phyloP scores from a whole-genome alignment of 2,113 vertebrate genomes.

The Odontophorus gujanensis region DNA sequence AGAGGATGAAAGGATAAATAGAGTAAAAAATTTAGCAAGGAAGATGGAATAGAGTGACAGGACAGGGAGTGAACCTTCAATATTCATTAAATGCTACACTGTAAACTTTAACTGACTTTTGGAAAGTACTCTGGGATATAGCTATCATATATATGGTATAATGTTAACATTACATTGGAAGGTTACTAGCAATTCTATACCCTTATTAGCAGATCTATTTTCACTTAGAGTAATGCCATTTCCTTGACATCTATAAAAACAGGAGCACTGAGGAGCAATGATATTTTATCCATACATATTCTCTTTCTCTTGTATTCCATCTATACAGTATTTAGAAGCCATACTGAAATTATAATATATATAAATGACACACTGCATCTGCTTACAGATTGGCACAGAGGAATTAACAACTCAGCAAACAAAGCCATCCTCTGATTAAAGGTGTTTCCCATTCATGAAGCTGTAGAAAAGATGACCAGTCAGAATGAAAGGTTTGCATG shows the following conservation, averaged over 20 bases:
- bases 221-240: background rate
- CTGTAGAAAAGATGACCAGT: background rate
- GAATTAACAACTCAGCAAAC: background rate
- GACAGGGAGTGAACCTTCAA: background rate
- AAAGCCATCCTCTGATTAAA: background rate
- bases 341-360: background rate
- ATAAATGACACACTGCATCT: background rate
- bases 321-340: background rate
- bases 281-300: background rate
- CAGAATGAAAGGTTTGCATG: background rate
- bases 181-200: background rate
- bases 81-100: background rate
- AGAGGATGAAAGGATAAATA: background rate
- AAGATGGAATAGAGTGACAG: background rate
- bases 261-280: background rate
- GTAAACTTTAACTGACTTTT: background rate
- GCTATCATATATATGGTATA: background rate
- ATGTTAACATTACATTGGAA: background rate
- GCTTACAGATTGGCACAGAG: background rate
- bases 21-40: background rate
- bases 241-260: background rate
- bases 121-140: background rate
- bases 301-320: background rate
- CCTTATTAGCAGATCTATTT: background rate
- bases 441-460: background rate